Evolutionary conservation across 2,113 vertebrate genomes (phyloP), one percentile per base, ranked within the genome.

Genomic region (Epinephelus fuscoguttatus): DNA sequence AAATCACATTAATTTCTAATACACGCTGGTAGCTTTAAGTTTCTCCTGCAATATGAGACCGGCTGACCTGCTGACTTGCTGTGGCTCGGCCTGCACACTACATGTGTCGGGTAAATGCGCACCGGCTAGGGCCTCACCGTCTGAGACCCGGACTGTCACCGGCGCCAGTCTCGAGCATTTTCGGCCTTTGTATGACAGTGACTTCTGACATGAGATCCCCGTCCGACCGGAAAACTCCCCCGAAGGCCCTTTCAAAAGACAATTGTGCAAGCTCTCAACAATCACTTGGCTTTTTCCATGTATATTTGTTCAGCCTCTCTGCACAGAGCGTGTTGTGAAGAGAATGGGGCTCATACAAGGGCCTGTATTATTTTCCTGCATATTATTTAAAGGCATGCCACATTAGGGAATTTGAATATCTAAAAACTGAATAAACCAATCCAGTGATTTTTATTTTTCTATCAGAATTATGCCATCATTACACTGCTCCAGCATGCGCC

Each of bases 201-300:
- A 77, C 75, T 89, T 85, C 72, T 92, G 90, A 91, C 83, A 89
- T 25, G 78, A 89, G 89, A 92, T 83, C 90, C 93, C 83, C 30
- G 91, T 92, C 80, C 70, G 72, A 90, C 92, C 75, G 80, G 91
- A 89, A 92, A 89, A 64, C 72, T 86, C 57, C 84, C 90, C 88
- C 21, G 71, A 78, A 85, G 90, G 87, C 75, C 40, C 42, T 71
- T 92, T 88, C 30, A 55, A 19, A 64, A 66, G 57, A 78, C 79
- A 89, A 78, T 74, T 89, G 83, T 69, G 71, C 55, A 64, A 80
- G 66, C 56, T 68, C 72, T 84, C 64, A 87, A 75, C 77, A 68
- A 74, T 80, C 83, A 77, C 74, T 52, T 77, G 37, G 13, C 56
- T 63, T 63, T 68, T 63, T 19, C 64, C 62, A 63, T 69, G 40